Conservation (phyloP, 2,797 vertebrate genomes). For the Onychomys leucogaster region DNA sequence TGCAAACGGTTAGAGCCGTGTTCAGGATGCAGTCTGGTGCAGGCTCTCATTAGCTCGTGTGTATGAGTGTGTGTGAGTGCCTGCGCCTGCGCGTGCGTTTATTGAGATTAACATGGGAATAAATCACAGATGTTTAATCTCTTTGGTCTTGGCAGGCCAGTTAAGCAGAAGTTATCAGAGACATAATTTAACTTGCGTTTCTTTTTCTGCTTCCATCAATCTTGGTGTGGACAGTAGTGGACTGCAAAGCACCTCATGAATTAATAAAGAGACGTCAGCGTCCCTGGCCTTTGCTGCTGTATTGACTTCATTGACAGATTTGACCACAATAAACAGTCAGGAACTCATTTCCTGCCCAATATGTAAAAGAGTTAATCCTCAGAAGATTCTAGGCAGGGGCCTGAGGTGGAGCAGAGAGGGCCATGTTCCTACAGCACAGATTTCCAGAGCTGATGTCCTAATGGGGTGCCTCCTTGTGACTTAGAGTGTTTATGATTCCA, state of each 20-base stretch:
- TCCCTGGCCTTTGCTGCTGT: slow-evolving; percentile 81
- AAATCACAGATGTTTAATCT: slow-evolving; percentile 65
- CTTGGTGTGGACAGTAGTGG: slow-evolving; percentile 72
- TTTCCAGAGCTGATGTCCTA: background rate
- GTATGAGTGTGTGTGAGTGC: background rate
- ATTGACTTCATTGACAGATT: slow-evolving; percentile 85
- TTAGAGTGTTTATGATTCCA: background rate
- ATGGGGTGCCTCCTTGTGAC: background rate
- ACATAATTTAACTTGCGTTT: slow-evolving; percentile 58
- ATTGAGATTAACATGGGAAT: slow-evolving; percentile 60
- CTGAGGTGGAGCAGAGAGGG: background rate
- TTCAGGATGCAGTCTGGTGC: background rate
- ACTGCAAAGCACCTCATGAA: slow-evolving; percentile 79
- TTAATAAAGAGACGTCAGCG: slow-evolving; percentile 78
- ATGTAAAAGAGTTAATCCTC: slow-evolving; percentile 72
- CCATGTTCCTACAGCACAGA: background rate
- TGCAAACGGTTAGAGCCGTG: background rate
- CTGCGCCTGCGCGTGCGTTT: rapidly evolving
- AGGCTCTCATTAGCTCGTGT: background rate
- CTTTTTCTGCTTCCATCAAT: slow-evolving; percentile 68
- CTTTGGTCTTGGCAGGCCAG: slow-evolving; percentile 49
- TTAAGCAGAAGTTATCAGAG: slow-evolving; percentile 74
- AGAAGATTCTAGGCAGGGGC: background rate
- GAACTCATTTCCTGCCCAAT: slow-evolving; percentile 85
- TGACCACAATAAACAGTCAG: slow-evolving; percentile 84